phyloP scores from a whole-genome alignment of 2,113 vertebrate species.

The Bos javanicus region DNA sequence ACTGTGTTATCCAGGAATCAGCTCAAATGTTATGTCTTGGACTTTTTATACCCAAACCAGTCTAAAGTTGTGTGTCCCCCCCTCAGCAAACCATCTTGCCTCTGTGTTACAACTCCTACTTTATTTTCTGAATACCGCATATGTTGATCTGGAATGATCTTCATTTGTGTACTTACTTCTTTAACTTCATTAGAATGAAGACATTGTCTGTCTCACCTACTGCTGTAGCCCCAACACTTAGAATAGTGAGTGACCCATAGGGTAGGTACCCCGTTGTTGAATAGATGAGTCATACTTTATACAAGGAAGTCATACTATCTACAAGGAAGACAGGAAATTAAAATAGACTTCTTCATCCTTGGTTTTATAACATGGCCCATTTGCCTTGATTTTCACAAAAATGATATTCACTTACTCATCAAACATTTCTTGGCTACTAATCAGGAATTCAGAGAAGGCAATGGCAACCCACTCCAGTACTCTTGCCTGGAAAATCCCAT shows the following conservation, averaged over 20 bases:
- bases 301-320: not conserved
- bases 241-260: not conserved
- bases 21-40: not conserved
- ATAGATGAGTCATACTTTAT: not conserved
- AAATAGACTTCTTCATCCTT: not conserved
- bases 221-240: not conserved
- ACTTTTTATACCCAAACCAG: not conserved
- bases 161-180: not conserved
- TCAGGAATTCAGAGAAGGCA: not conserved
- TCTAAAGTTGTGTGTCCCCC: not conserved
- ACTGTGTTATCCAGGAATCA: not conserved
- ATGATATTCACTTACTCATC: not conserved
- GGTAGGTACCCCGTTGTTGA: not conserved
- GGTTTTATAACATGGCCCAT: not conserved
- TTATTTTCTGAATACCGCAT: not conserved
- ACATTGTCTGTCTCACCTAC: not conserved
- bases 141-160: not conserved
- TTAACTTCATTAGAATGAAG: not conserved
- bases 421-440: slow-evolving; percentile 3
- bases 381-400: slow-evolving; percentile 23
- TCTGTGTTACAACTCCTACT: not conserved
- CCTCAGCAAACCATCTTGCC: not conserved
- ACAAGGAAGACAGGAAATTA: not conserved
- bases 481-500: too few relatives aligned
- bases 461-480: too few relatives aligned